These are phyloP conservation scores for Nemopilema nomurai DNA, from an alignment of 30 jellyfish, hydroid and myxozoan genomes.

Conservation along the genomic window DNA sequence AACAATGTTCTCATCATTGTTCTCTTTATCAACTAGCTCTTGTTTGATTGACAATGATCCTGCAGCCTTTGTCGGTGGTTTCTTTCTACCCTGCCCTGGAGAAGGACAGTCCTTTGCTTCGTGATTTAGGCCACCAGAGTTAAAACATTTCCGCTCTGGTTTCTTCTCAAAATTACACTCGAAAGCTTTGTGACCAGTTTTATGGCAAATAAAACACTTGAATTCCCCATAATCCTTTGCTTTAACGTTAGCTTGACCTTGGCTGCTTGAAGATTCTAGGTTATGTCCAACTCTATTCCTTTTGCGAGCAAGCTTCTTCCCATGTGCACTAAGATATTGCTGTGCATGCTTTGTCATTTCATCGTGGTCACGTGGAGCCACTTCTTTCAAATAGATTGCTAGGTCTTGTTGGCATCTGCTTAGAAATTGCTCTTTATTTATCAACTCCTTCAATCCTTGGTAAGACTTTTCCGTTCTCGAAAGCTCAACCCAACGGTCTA, in stretches of 20 bases:
- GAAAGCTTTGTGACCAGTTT: conserved; percentile 19
- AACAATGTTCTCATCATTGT: neutral
- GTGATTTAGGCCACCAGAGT: conserved; percentile 17
- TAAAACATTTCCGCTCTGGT: conserved; percentile 21
- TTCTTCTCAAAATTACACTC: conserved; percentile 20
- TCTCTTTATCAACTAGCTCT: conserved; percentile 3
- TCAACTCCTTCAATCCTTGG: conserved; percentile 42
- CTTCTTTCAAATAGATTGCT: conserved; percentile 37
- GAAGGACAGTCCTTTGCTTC: conserved; percentile 28
- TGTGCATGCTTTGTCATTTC: conserved; percentile 28
- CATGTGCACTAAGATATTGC: conserved; percentile 24
- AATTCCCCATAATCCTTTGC: conserved; percentile 9
- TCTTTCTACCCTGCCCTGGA: conserved; percentile 35
- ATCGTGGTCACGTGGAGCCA: conserved; percentile 21
- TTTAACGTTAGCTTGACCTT: neutral
- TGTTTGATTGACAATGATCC: conserved; percentile 5
- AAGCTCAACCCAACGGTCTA: conserved; percentile 16
- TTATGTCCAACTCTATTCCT: conserved; percentile 32
- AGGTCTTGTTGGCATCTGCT: conserved; percentile 36
- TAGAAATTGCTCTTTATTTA: conserved; percentile 30
- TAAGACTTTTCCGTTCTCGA: conserved; percentile 21
- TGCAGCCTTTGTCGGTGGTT: conserved; percentile 28
- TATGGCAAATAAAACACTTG: conserved; percentile 1
- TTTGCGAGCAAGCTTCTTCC: conserved; percentile 1
- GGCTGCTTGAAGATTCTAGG: too few species aligned